phyloP scores from a whole-genome alignment of 92 coral and sea anemone genomes.

The Parazoanthus swiftii region DNA sequence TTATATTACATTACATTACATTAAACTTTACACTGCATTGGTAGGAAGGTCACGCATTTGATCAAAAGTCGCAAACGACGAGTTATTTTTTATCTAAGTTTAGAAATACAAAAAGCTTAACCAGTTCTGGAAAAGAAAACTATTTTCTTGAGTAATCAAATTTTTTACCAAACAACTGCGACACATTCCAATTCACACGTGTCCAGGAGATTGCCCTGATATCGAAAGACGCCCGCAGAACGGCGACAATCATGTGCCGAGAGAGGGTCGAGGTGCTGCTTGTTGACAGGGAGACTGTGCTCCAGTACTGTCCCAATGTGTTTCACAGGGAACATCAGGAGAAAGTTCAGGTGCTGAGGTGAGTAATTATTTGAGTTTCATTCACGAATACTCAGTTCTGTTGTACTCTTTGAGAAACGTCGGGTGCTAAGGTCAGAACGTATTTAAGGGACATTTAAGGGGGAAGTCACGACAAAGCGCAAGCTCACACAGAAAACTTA shows the following conservation, averaged over 20 bases:
- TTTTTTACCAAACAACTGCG: neutral
- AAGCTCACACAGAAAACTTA: no score
- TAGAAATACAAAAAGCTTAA: no score
- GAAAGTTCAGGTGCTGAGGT: constrained; percentile 64
- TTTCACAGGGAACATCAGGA: constrained; percentile 81
- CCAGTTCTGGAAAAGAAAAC: neutral
- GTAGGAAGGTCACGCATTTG: no score
- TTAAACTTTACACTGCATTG: neutral
- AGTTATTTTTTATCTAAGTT: no score
- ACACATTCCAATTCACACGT: neutral
- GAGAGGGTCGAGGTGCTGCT: constrained; percentile 84
- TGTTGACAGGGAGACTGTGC: constrained; percentile 76
- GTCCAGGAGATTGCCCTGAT: constrained; percentile 80
- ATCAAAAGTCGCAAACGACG: no score
- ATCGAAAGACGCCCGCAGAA: constrained; percentile 68
- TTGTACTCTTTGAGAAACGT: neutral
- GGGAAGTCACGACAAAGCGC: no score
- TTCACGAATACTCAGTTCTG: neutral
- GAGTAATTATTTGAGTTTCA: neutral
- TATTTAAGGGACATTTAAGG: no score
- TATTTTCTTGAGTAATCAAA: neutral
- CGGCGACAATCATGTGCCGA: constrained; percentile 81
- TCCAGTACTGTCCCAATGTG: constrained; percentile 82
- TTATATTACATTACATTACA: neutral
- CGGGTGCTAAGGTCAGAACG: neutral